Evolutionary conservation across 2,113 vertebrate genomes (phyloP).

Genomic region (Rattus norvegicus): DNA sequence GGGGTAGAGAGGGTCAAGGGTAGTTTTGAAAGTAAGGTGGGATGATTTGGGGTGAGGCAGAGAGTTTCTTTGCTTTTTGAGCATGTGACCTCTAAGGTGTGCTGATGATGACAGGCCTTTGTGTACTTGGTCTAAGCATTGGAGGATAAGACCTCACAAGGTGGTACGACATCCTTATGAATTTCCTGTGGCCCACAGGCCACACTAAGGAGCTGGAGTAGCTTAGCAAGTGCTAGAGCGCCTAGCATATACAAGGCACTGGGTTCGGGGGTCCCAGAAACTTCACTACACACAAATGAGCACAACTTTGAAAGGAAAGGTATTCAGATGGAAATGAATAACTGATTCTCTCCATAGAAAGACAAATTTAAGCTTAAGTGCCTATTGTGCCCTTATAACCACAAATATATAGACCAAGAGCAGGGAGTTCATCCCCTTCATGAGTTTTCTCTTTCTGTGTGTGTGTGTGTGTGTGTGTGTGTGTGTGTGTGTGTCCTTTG

Average conservation of each 20-base stretch:
- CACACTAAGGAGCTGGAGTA: background rate
- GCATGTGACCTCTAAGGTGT: conserved; percentile 24
- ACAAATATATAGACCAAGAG: background rate
- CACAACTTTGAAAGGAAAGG: background rate
- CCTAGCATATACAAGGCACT: background rate
- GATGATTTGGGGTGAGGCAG: background rate
- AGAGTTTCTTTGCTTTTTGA: conserved; percentile 53
- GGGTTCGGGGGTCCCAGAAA: background rate
- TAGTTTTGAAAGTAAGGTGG: conserved; percentile 35
- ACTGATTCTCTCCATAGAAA: conserved; percentile 8
- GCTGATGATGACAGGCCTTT: background rate
- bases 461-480: too few species aligned
- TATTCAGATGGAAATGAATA: conserved; percentile 33
- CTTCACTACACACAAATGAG: background rate
- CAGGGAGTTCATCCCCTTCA: background rate
- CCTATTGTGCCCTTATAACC: conserved; percentile 5
- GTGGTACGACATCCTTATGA: conserved; percentile 1
- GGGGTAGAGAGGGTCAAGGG: background rate
- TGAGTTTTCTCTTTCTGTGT: background rate
- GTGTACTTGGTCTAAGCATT: background rate
- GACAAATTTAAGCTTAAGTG: conserved; percentile 1
- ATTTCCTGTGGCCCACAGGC: conserved; percentile 43
- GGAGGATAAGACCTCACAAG: conserved; percentile 28
- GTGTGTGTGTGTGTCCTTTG: background rate
- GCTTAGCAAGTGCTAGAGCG: background rate